A percentile compares a stretch with the other conserved stretches of the same genome.
phyloP scores from a whole-genome alignment of 2,113 vertebrate genomes.

The Vanacampus margaritifer region DNA sequence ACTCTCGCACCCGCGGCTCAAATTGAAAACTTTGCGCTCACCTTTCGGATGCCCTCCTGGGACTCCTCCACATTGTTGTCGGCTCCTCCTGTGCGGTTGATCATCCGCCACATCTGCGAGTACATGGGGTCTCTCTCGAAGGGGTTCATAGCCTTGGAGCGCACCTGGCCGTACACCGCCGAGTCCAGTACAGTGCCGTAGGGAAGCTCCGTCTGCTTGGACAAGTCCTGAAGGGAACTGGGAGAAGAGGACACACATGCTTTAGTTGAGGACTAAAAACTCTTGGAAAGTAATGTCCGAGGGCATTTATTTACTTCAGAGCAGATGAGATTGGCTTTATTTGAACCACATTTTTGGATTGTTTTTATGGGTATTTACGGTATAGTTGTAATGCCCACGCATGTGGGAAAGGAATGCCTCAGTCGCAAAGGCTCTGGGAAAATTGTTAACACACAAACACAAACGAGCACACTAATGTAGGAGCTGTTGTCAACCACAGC shows the following conservation, averaged over 20 bases:
- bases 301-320: too few species aligned
- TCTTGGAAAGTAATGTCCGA: not conserved
- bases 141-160: slow-evolving; percentile 94
- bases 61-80: slow-evolving; percentile 96
- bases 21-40: slow-evolving; percentile 51
- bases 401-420: too few species aligned
- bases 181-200: slow-evolving; percentile 96
- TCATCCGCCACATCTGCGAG: slow-evolving; percentile 98
- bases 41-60: slow-evolving; percentile 91
- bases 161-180: slow-evolving; percentile 92
- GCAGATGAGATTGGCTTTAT: too few species aligned
- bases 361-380: too few species aligned
- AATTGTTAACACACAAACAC: too few species aligned
- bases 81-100: slow-evolving; percentile 89
- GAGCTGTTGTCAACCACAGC: too few species aligned
- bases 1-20: not conserved
- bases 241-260: not conserved
- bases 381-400: too few species aligned
- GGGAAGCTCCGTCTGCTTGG: slow-evolving; percentile 93
- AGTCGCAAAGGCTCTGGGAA: too few species aligned
- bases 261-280: not conserved
- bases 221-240: slow-evolving; percentile 96
- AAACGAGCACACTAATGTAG: too few species aligned
- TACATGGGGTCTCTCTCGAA: slow-evolving; percentile 98
- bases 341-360: too few species aligned